Percentiles rank a stretch among this genome's conserved stretches.
These are phyloP conservation scores for Columba janthina DNA, from an alignment of 2,113 vertebrate species.

Conservation along the genomic window DNA sequence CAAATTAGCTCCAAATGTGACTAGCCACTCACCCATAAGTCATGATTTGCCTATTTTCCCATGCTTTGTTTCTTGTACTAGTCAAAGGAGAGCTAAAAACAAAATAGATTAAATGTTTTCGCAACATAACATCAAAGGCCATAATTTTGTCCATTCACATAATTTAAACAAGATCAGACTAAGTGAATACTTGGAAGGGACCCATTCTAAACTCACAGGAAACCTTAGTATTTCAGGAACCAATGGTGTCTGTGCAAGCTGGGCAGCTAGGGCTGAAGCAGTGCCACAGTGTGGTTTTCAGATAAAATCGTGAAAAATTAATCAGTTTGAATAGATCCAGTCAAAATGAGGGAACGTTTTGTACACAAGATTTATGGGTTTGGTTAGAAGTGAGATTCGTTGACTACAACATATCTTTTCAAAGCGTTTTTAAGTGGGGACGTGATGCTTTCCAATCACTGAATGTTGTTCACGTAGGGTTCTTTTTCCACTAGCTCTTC, in stretches of 20 bases:
- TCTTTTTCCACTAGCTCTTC: background rate
- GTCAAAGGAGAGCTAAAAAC: constrained; percentile 43
- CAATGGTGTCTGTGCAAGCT: background rate
- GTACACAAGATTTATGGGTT: background rate
- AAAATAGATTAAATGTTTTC: constrained; percentile 53
- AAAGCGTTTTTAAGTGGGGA: background rate
- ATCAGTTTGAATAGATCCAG: background rate
- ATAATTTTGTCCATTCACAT: constrained; percentile 17
- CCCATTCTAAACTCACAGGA: constrained; percentile 26
- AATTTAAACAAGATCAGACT: constrained; percentile 58
- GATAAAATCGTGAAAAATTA: constrained; percentile 27
- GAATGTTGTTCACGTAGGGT: background rate
- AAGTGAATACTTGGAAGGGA: constrained; percentile 19
- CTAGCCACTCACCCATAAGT: constrained; percentile 41
- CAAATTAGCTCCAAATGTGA: constrained; percentile 64
- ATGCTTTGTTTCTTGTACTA: constrained; percentile 53
- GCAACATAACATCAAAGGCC: constrained; percentile 29
- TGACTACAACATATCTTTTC: background rate
- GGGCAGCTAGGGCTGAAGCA: background rate
- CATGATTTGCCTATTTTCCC: constrained; percentile 42
- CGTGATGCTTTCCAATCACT: background rate
- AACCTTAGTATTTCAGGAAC: constrained; percentile 49
- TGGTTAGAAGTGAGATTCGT: background rate
- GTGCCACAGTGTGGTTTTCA: constrained; percentile 32
- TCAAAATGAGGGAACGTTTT: constrained; percentile 12